These are phyloP conservation scores for Philhelius pedissequus DNA, from an alignment of 2,888 invertebrate genomes.

Conservation along the genomic window DNA sequence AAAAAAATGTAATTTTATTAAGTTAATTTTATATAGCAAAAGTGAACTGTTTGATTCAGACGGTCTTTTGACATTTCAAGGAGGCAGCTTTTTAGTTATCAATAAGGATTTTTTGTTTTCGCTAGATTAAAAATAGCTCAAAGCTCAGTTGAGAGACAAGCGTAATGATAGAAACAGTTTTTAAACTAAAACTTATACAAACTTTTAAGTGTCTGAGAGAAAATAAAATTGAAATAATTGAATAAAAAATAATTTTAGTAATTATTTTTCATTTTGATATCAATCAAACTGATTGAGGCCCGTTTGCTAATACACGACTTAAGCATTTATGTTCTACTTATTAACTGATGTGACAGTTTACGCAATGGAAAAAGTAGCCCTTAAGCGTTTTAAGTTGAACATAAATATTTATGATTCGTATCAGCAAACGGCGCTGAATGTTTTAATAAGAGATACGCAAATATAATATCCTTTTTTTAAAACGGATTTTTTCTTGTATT, in stretches of 20 bases:
- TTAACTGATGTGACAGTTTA: too few relatives aligned
- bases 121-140: background rate
- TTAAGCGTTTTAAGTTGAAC: too few relatives aligned
- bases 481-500: too few relatives aligned
- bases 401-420: too few relatives aligned
- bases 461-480: too few relatives aligned
- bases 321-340: too few relatives aligned
- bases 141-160: background rate
- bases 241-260: background rate
- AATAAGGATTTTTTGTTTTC: background rate
- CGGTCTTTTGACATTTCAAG: background rate
- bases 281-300: too few relatives aligned
- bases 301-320: too few relatives aligned
- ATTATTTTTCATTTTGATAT: background rate
- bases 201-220: background rate
- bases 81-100: background rate
- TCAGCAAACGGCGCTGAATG: too few relatives aligned
- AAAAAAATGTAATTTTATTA: slow-evolving; percentile 25
- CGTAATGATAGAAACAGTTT: background rate
- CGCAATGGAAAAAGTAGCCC: too few relatives aligned
- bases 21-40: background rate
- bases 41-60: background rate
- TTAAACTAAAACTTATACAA: background rate
- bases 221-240: background rate
- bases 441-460: too few relatives aligned